Evolutionary conservation across 1,140 invertebrate genomes (phyloP), one percentile per base, ranked within the genome.

Genomic region (Leptinotarsa texana): DNA sequence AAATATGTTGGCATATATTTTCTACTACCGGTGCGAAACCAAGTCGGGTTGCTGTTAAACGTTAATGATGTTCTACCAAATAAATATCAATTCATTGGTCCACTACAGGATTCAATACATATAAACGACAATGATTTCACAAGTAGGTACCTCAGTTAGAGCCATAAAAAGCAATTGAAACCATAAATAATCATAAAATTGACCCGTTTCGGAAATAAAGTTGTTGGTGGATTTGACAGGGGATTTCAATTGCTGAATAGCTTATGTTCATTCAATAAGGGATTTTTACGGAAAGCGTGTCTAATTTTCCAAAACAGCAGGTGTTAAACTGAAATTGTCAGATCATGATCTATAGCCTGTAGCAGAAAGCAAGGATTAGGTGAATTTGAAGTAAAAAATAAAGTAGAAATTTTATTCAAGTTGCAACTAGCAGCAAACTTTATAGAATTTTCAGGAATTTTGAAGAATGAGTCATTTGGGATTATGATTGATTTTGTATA

Each of bases 171-270:
- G n/a, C 13, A 22, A 18, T 65, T 21, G 63, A 27, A 13, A 65
- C 63, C 63, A 65, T 65, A 65, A 65, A 65, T 65, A 65, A 65
- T 65, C 63, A 65, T 65, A 65, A 65, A 65, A 65, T 65, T 15
- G 22, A 18, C 21, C 21, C 22, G 24, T 27, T 17, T 17, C 4
- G 15, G 51, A 62, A 65, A 65, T 65, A 27, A 27, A 65, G 21
- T 65, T 65, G 63, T 65, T 65, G 21, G 21, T 21, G 24, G 21
- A 21, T 18, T 65, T 65, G 63, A 65, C 63, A 65, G 24, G 63
- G 24, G 63, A 27, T 24, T 65, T 62, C 21, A 21, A n/a, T 62
- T 65, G 17, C 63, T 21, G 21, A 27, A 65, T 65, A 13, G 17
- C 24, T 65, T 65, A 18, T n/a, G 21, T 27, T 65, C 63, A 65